phyloP scores from a whole-genome alignment of 2,797 vertebrate species.

The Valencia hispanica region DNA sequence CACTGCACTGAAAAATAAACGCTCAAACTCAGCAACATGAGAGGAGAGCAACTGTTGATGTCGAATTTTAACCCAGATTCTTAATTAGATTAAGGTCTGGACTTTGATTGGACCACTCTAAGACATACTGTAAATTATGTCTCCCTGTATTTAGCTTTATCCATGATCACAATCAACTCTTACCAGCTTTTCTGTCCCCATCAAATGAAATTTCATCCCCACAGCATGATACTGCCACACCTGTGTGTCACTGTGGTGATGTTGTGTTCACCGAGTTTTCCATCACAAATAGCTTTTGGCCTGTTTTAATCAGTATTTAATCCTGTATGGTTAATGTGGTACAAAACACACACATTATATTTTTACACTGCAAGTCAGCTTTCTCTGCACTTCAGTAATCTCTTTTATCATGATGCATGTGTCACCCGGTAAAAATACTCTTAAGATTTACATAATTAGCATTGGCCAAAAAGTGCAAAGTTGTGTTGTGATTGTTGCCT shows the following conservation, averaged over 20 bases:
- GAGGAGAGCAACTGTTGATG: neutral
- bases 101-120: neutral
- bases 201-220: too few relatives aligned
- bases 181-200: neutral
- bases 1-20: neutral
- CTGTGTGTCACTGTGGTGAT: neutral
- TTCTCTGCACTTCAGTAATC: slow-evolving; percentile 15
- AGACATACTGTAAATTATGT: neutral
- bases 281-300: neutral
- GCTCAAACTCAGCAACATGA: too few relatives aligned
- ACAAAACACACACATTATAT: neutral
- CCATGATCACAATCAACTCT: neutral
- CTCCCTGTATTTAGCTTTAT: neutral
- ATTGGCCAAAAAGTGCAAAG: slow-evolving; percentile 26
- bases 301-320: neutral
- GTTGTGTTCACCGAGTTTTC: neutral
- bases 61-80: neutral
- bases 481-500: slow-evolving; percentile 43
- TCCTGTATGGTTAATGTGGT: neutral
- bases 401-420: slow-evolving; percentile 4
- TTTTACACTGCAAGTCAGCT: slow-evolving; percentile 20
- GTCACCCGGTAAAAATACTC: slow-evolving; percentile 4
- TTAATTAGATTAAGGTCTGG: neutral
- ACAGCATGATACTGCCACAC: neutral
- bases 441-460: slow-evolving; percentile 12